Percentiles rank a stretch among this genome's conserved stretches.
These are phyloP conservation scores for Perithous albicinctus DNA, from an alignment of 2,888 invertebrate genomes.

Conservation along the genomic window DNA sequence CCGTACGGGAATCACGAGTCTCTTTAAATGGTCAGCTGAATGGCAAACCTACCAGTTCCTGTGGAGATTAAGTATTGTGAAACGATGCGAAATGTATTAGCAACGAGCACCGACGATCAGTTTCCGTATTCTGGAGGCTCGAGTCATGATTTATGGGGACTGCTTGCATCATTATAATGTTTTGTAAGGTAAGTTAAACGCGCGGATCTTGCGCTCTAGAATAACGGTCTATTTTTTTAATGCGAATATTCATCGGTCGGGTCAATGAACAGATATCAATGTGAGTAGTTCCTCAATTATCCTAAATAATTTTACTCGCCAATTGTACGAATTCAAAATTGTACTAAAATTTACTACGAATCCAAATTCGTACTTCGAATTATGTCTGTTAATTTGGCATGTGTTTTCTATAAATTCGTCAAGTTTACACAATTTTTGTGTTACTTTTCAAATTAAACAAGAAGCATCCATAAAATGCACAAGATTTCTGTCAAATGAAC, in stretches of 20 bases:
- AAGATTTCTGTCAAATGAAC: too few relatives aligned
- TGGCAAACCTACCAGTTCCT: not conserved
- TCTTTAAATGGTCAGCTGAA: constrained; percentile 1
- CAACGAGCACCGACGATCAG: not conserved
- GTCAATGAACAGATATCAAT: not conserved
- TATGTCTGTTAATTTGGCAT: too few relatives aligned
- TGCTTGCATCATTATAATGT: not conserved
- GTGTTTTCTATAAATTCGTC: too few relatives aligned
- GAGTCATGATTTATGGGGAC: constrained; percentile 11
- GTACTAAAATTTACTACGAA: too few relatives aligned
- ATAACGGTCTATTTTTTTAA: too few relatives aligned
- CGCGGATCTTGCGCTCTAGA: not conserved
- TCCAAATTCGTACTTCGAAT: too few relatives aligned
- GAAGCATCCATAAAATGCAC: too few relatives aligned
- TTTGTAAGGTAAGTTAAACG: not conserved
- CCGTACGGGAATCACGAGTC: not conserved
- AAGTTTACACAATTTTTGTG: too few relatives aligned
- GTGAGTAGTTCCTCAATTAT: too few relatives aligned
- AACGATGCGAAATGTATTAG: constrained; percentile 6
- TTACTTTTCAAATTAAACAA: too few relatives aligned
- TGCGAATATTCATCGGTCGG: not conserved
- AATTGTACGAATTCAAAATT: too few relatives aligned
- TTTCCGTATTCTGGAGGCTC: not conserved
- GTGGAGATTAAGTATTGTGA: not conserved
- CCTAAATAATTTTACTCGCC: too few relatives aligned